These are phyloP conservation scores for Leptestheria dahalacensis DNA, from an alignment of 1,140 invertebrate species.

Conservation along the genomic window DNA sequence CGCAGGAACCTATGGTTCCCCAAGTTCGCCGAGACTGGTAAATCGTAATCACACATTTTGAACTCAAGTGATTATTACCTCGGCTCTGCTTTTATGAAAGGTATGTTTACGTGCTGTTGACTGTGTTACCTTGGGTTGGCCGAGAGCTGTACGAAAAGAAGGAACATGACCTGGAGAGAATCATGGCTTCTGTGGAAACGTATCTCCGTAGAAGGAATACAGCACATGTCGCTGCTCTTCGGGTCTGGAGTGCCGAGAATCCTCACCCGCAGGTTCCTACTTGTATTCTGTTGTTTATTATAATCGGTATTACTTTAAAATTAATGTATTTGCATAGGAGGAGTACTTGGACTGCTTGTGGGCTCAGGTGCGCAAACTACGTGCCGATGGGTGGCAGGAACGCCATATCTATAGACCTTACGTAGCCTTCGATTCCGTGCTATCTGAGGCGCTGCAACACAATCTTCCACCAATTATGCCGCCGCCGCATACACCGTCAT, in stretches of 20 bases:
- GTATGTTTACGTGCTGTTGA: slow-evolving; percentile 91
- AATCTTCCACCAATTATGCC: slow-evolving; percentile 75
- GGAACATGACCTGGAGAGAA: slow-evolving; percentile 77
- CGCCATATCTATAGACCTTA: slow-evolving; percentile 92
- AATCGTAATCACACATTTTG: slow-evolving; percentile 1
- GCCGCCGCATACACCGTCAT: slow-evolving; percentile 79
- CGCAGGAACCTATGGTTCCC: slow-evolving; percentile 83
- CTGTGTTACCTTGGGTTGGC: slow-evolving; percentile 88
- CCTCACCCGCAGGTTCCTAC: slow-evolving; percentile 69
- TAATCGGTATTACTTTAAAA: background rate
- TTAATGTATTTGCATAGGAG: slow-evolving; percentile 8
- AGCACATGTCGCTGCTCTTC: slow-evolving; percentile 74
- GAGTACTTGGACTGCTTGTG: slow-evolving; percentile 89
- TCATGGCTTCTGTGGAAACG: slow-evolving; percentile 83
- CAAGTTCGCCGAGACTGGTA: slow-evolving; percentile 29
- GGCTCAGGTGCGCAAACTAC: slow-evolving; percentile 84
- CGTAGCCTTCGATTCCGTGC: slow-evolving; percentile 81
- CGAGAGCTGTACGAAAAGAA: slow-evolving; percentile 93
- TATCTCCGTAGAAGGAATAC: slow-evolving; percentile 87
- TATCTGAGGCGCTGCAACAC: slow-evolving; percentile 91
- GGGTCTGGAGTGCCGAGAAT: slow-evolving; percentile 81
- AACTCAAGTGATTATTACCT: background rate
- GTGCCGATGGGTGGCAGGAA: slow-evolving; percentile 90
- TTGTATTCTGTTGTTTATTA: background rate
- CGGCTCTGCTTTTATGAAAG: slow-evolving; percentile 46